phyloP scores from a whole-genome alignment of 1,140 invertebrate genomes.

The Anagrus nilaparvatae region DNA sequence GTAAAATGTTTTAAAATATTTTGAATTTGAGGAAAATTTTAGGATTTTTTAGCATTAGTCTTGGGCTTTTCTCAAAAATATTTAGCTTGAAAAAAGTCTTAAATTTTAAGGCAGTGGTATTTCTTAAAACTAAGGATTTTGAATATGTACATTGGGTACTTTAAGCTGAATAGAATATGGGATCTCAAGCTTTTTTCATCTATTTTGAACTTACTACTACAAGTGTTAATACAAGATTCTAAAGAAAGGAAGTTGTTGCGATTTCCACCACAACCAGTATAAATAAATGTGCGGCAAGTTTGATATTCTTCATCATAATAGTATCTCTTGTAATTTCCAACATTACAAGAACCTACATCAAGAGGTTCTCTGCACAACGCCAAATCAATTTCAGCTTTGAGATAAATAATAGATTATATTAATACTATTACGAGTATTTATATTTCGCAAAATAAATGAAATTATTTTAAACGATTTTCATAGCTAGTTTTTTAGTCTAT shows the following conservation, averaged over 20 bases:
- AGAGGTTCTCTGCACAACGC: slow-evolving; percentile 56
- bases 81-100: no score
- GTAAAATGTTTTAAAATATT: no score
- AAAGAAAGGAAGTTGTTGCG: slow-evolving; percentile 66
- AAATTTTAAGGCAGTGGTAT: no score
- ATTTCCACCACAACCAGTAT: slow-evolving; percentile 72
- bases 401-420: background rate
- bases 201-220: slow-evolving; percentile 37
- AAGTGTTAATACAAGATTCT: slow-evolving; percentile 55
- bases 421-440: no score
- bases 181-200: background rate
- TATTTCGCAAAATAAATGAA: no score
- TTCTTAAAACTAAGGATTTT: no score
- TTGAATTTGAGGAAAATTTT: no score
- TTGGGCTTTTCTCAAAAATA: no score
- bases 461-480: no score
- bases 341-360: slow-evolving; percentile 61
- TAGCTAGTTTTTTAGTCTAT: no score
- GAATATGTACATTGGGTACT: slow-evolving; percentile 2
- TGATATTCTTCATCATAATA: slow-evolving; percentile 66
- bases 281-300: slow-evolving; percentile 67
- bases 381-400: no score
- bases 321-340: slow-evolving; percentile 55
- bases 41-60: no score
- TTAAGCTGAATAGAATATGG: slow-evolving; percentile 7